Evolutionary conservation across 1,140 invertebrate genomes (phyloP).

Genomic region (Pseudomyrmex pallidus): DNA sequence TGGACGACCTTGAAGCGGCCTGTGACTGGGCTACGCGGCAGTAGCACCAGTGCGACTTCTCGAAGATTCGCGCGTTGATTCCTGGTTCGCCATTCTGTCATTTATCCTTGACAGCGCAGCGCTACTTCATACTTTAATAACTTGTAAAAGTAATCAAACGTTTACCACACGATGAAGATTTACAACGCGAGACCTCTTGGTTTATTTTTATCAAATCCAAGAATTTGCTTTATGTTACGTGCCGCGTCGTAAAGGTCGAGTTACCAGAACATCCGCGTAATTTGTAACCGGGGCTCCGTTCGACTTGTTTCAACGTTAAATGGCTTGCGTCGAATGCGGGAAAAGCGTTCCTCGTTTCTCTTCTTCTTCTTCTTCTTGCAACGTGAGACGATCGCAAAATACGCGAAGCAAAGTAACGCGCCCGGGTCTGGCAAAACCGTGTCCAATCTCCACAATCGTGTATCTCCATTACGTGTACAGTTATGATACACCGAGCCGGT

Average conservation of each 20-base stretch:
- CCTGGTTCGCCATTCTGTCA: conserved; percentile 8
- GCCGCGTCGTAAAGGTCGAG: conserved; percentile 20
- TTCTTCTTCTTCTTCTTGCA: background rate
- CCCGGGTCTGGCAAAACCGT: conserved; percentile 51
- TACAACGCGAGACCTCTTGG: background rate
- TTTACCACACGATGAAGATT: background rate
- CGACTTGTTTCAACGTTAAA: conserved; percentile 42
- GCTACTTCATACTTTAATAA: background rate
- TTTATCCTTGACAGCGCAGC: background rate
- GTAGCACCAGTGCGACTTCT: conserved; percentile 40
- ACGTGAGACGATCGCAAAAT: conserved; percentile 27
- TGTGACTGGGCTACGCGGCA: conserved; percentile 40
- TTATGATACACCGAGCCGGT: conserved; percentile 35
- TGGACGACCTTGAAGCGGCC: conserved; percentile 79
- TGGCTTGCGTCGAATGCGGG: conserved; percentile 33
- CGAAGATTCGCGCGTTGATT: conserved; percentile 9
- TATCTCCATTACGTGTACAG: conserved; percentile 57
- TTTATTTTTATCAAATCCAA: background rate
- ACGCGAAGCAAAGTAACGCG: conserved; percentile 34
- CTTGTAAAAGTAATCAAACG: too few relatives aligned
- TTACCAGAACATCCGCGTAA: conserved; percentile 16
- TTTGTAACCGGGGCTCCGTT: background rate
- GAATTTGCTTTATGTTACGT: conserved; percentile 36
- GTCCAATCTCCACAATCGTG: conserved; percentile 59
- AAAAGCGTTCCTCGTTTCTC: conserved; percentile 3